Evolutionary conservation across 2,113 vertebrate species (phyloP).

Genomic region (Neomonachus schauinslandi): DNA sequence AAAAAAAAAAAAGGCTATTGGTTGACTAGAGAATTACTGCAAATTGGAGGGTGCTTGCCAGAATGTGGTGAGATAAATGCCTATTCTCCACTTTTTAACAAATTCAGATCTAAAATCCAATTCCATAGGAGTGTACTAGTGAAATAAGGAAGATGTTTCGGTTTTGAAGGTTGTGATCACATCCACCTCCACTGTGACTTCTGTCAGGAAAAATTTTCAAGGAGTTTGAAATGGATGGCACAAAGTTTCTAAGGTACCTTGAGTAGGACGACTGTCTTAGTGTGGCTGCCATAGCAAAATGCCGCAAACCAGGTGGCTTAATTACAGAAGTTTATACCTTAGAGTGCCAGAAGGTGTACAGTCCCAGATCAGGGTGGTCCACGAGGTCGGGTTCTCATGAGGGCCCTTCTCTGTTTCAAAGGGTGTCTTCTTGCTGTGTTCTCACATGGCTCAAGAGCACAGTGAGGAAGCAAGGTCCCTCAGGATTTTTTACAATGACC

Average conservation of each 20-base stretch:
- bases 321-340: not conserved
- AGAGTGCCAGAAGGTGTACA: not conserved
- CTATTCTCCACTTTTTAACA: not conserved
- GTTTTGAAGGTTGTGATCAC: not conserved
- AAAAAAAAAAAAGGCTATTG: not conserved
- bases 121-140: not conserved
- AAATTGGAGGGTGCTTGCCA: not conserved
- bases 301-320: not conserved
- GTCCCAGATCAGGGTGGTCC: not conserved
- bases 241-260: not conserved
- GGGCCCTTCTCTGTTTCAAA: not conserved
- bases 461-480: not conserved
- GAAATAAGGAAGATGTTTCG: not conserved
- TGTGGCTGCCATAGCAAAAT: not conserved
- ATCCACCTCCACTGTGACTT: not conserved
- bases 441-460: not conserved
- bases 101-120: not conserved
- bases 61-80: not conserved
- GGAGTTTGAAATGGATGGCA: not conserved
- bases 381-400: not conserved
- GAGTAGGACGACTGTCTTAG: too few species aligned
- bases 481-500: not conserved
- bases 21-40: not conserved
- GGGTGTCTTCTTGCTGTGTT: not conserved
- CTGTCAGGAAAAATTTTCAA: not conserved